Percentiles rank a stretch among this genome's conserved stretches.
phyloP scores from a whole-genome alignment of 2,797 vertebrate genomes.

The Neomorphus geoffroyi region DNA sequence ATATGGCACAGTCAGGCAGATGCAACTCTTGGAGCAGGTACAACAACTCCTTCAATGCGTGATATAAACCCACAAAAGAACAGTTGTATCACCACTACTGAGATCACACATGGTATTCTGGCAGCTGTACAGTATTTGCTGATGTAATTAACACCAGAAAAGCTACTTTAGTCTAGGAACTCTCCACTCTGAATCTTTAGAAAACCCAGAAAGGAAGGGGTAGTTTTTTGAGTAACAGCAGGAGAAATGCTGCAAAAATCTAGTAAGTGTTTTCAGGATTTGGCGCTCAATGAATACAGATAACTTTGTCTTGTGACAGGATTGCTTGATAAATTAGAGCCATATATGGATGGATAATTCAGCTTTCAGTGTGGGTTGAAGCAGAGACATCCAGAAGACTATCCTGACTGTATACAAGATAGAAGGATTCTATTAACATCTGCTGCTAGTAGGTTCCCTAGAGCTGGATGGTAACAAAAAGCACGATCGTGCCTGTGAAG shows the following conservation, averaged over 20 bases:
- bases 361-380: not conserved
- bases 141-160: not conserved
- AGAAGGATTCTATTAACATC: not conserved
- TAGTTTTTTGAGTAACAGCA: not conserved
- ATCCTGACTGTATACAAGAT: not conserved
- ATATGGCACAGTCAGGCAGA: not conserved
- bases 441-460: not conserved
- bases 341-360: not conserved
- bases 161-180: not conserved
- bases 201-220: not conserved
- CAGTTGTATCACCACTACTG: not conserved
- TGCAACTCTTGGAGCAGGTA: not conserved
- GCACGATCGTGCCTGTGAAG: not conserved
- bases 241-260: not conserved
- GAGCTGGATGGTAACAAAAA: not conserved
- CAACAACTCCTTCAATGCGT: not conserved
- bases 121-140: not conserved
- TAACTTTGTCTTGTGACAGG: not conserved
- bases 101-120: not conserved
- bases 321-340: not conserved
- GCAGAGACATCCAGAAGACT: not conserved
- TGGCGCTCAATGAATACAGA: not conserved
- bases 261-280: not conserved
- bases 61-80: not conserved
- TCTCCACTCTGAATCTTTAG: not conserved